phyloP scores from a whole-genome alignment of 2,113 vertebrate genomes.

The Odontophorus gujanensis region DNA sequence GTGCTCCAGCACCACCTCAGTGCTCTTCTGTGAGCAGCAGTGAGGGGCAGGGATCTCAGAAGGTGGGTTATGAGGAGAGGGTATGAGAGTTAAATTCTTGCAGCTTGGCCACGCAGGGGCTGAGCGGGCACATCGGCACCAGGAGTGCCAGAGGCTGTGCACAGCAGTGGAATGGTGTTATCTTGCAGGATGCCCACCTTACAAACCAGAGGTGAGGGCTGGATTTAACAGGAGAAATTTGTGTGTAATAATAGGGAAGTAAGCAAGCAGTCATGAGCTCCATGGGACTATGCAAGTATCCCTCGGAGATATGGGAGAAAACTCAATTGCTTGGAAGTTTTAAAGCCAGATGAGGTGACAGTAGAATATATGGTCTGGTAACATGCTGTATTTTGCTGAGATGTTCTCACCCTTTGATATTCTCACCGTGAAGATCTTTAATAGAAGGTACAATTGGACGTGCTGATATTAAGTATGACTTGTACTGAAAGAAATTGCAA shows the following conservation, averaged over 20 bases:
- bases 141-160: rapidly evolving
- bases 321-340: background rate
- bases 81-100: background rate
- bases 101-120: background rate
- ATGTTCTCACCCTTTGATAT: background rate
- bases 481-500: constrained; percentile 28
- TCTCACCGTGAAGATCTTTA: background rate
- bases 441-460: constrained; percentile 28
- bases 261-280: background rate
- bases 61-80: background rate
- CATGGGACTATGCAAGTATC: background rate
- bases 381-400: background rate
- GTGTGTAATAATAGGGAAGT: background rate
- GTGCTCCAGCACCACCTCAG: background rate
- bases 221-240: background rate
- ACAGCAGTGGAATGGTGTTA: background rate
- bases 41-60: background rate
- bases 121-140: background rate
- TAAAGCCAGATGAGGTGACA: background rate
- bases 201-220: background rate
- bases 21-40: background rate
- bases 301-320: background rate
- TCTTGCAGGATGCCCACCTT: background rate
- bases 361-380: background rate
- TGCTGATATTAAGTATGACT: constrained; percentile 8